These are phyloP conservation scores for Patiria miniata DNA, from an alignment of 35 echinoderm and acorn worm species.

Conservation along the genomic window DNA sequence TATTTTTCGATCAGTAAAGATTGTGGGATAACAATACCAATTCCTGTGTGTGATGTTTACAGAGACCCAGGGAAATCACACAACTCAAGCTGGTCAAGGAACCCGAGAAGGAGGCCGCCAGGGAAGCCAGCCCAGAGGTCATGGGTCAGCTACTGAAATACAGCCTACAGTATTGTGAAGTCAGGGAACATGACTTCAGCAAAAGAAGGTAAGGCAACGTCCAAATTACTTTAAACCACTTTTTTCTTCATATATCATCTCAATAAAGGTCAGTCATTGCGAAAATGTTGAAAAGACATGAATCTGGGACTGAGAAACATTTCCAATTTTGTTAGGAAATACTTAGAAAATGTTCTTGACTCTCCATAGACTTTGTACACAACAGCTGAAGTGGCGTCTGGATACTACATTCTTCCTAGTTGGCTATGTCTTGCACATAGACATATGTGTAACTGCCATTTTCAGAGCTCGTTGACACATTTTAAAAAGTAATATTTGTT, in stretches of 20 bases:
- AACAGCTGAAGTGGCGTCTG: no score
- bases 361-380: no score
- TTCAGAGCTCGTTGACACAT: not conserved
- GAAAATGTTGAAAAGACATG: no score
- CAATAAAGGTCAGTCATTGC: no score
- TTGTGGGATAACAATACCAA: no score
- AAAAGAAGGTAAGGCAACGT: constrained; percentile 42
- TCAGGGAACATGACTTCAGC: constrained; percentile 76
- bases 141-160: constrained; percentile 82
- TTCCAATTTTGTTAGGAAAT: no score
- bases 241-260: no score
- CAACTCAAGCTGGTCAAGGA: constrained; percentile 83
- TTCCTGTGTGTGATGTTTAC: not conserved
- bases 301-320: no score
- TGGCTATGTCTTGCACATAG: no score
- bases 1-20: no score
- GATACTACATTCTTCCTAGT: no score
- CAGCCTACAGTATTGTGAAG: constrained; percentile 74
- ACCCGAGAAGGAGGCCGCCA: constrained; percentile 36
- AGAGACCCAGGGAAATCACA: constrained; percentile 75
- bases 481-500: not conserved
- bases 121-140: constrained; percentile 64
- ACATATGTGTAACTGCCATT: not conserved
- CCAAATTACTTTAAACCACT: not conserved
- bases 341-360: no score